Conservation (phyloP, 2,113 vertebrate species). For the Bufo gargarizans region DNA sequence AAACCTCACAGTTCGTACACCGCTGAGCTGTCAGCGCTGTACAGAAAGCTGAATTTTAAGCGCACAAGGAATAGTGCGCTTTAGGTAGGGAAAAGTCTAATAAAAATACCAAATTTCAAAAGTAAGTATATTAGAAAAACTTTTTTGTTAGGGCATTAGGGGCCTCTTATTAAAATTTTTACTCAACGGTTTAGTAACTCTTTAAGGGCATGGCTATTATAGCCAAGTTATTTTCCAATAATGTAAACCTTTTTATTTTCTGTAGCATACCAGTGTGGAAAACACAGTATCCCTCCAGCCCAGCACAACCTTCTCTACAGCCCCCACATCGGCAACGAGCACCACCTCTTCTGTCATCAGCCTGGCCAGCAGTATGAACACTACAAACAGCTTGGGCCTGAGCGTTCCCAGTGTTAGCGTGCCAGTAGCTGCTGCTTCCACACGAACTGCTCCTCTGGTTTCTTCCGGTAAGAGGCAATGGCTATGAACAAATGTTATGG, state of each 20-base stretch:
- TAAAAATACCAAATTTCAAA: too few relatives aligned
- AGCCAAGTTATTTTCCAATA: too few relatives aligned
- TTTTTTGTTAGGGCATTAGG: too few relatives aligned
- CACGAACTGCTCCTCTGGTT: conserved; percentile 80
- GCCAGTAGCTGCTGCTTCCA: conserved; percentile 73
- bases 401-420: conserved; percentile 77
- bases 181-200: too few relatives aligned
- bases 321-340: conserved; percentile 69
- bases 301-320: conserved; percentile 77
- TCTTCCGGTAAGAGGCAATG: conserved; percentile 76
- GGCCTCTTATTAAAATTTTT: too few relatives aligned
- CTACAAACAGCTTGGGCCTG: conserved; percentile 79
- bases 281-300: conserved; percentile 76
- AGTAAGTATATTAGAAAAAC: too few relatives aligned
- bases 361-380: conserved; percentile 76
- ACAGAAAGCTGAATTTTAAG: too few relatives aligned
- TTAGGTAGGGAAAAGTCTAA: too few relatives aligned
- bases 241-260: conserved; percentile 42
- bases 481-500: neutral
- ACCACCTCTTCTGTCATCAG: conserved; percentile 76
- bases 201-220: too few relatives aligned
- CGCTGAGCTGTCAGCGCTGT: too few relatives aligned
- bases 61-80: too few relatives aligned
- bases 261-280: conserved; percentile 85
- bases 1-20: too few relatives aligned